Percentiles rank a stretch among this genome's conserved stretches.
Conservation (phyloP, 2,888 invertebrate species). For the Theretra japonica region DNA sequence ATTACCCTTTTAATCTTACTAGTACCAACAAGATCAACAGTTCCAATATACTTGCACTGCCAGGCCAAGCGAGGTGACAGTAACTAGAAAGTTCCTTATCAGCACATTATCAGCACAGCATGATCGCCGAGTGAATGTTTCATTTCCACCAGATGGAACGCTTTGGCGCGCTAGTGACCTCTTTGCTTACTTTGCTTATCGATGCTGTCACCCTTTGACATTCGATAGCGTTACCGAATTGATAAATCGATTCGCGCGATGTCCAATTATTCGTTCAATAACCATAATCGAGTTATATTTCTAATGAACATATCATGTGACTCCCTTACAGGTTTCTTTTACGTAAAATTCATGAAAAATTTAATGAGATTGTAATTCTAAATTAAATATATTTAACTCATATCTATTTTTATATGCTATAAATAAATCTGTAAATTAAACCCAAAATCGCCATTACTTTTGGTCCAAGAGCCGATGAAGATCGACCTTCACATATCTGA, state of each 20-base stretch:
- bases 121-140: constrained; percentile 2
- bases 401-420: too few species aligned
- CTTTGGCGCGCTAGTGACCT: background rate
- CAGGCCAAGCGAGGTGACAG: background rate
- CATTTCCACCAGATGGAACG: background rate
- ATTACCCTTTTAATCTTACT: too few species aligned
- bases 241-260: background rate
- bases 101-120: constrained; percentile 1
- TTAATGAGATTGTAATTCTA: too few species aligned
- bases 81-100: constrained; percentile 15
- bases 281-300: background rate
- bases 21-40: background rate
- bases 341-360: too few species aligned
- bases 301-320: background rate
- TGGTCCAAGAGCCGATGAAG: too few species aligned
- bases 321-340: too few species aligned
- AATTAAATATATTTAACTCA: too few species aligned
- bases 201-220: constrained; percentile 1
- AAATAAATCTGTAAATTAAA: too few species aligned
- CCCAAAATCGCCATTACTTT: too few species aligned
- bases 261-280: background rate
- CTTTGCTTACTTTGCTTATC: constrained; percentile 15
- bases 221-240: background rate
- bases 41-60: background rate
- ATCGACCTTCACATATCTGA: too few species aligned